phyloP scores from a whole-genome alignment of 2,797 vertebrate species.

The Scolopax rusticola region DNA sequence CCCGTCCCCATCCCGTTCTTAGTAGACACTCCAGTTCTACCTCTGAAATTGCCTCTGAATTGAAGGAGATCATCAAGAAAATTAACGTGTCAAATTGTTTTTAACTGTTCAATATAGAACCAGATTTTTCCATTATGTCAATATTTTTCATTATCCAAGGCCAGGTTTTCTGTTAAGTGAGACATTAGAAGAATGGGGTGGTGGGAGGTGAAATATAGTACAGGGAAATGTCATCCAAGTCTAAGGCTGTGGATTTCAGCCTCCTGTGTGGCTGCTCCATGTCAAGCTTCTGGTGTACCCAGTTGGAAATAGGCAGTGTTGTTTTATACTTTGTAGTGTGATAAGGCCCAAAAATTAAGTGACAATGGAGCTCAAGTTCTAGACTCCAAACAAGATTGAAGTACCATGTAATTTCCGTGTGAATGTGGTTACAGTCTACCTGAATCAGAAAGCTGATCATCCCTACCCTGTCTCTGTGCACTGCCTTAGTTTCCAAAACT shows the following conservation, averaged over 20 bases:
- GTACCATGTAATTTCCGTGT: too few relatives aligned
- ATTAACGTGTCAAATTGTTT: background rate
- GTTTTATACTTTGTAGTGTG: background rate
- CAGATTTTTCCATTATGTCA: background rate
- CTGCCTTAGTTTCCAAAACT: too few relatives aligned
- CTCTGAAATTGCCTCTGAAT: background rate
- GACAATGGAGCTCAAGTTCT: background rate
- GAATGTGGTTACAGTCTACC: too few relatives aligned
- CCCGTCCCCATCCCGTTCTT: background rate
- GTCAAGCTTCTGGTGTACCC: background rate
- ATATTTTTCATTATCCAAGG: background rate
- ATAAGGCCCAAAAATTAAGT: background rate
- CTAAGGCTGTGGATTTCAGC: background rate
- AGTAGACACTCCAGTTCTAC: background rate
- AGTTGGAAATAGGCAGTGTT: background rate
- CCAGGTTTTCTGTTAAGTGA: background rate
- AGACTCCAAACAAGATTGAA: too few relatives aligned
- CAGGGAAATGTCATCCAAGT: background rate
- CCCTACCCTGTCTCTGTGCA: too few relatives aligned
- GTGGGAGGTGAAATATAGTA: background rate
- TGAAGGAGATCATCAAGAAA: background rate
- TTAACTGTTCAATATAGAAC: background rate
- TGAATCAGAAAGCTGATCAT: too few relatives aligned
- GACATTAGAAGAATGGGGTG: background rate
- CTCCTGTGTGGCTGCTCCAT: background rate